Evolutionary conservation across 2,888 invertebrate species (phyloP).

Genomic region (Habroteleia sp.): DNA sequence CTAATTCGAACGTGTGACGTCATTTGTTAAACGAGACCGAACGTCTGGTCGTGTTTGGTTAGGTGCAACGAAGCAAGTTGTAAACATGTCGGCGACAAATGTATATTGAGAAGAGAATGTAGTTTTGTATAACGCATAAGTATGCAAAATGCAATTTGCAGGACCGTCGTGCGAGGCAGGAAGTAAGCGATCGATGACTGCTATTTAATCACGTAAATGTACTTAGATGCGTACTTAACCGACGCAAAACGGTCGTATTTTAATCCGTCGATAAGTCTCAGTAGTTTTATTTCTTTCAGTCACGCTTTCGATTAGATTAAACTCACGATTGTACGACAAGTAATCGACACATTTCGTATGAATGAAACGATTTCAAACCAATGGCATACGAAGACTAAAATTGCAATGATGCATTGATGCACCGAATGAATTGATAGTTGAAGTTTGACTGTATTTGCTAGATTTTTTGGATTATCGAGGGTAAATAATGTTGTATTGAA

Average conservation of each 20-base stretch:
- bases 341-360: neutral
- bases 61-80: too few relatives aligned
- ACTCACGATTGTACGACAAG: neutral
- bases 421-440: too few relatives aligned
- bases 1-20: too few relatives aligned
- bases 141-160: slow-evolving; percentile 1
- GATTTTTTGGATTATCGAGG: too few relatives aligned
- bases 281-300: slow-evolving; percentile 8
- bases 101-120: slow-evolving; percentile 1
- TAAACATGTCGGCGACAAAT: neutral
- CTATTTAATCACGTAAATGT: slow-evolving; percentile 22
- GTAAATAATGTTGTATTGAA: too few relatives aligned
- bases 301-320: slow-evolving; percentile 32
- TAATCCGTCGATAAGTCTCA: slow-evolving; percentile 11
- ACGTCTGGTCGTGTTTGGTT: too few relatives aligned
- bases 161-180: slow-evolving; percentile 12
- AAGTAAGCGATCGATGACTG: slow-evolving; percentile 15
- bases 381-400: too few relatives aligned
- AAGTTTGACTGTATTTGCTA: too few relatives aligned
- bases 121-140: slow-evolving; percentile 4
- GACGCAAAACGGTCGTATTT: slow-evolving; percentile 12
- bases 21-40: too few relatives aligned
- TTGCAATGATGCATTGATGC: neutral
- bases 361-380: neutral
- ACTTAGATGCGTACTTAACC: slow-evolving; percentile 46